These are phyloP conservation scores for Augochlora pura DNA, from an alignment of 1,140 invertebrate species.

Conservation along the genomic window DNA sequence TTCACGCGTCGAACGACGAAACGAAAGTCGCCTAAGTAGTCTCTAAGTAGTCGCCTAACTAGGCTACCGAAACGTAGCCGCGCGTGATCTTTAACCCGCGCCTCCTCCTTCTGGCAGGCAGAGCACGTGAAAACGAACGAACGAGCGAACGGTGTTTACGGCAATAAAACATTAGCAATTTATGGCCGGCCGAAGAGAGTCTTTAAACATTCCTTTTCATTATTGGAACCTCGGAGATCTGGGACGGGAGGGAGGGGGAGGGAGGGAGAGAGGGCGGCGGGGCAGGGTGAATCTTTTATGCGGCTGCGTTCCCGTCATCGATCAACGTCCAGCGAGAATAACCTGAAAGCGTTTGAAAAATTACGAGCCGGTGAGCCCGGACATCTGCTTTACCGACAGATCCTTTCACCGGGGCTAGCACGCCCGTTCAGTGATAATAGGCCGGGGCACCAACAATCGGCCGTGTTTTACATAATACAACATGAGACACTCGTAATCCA, in stretches of 20 bases:
- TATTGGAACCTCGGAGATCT: slow-evolving; percentile 33
- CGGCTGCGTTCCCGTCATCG: slow-evolving; percentile 52
- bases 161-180: slow-evolving; percentile 63
- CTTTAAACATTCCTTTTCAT: slow-evolving; percentile 57
- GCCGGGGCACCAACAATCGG: slow-evolving; percentile 40
- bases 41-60: not conserved
- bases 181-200: slow-evolving; percentile 52
- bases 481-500: slow-evolving; percentile 22
- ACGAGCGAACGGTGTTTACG: slow-evolving; percentile 23
- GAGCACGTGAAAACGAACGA: no score
- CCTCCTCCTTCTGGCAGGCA: no score
- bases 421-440: slow-evolving; percentile 45
- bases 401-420: slow-evolving; percentile 19
- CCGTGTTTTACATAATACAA: slow-evolving; percentile 37
- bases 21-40: not conserved
- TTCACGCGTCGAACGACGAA: not conserved
- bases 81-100: not conserved
- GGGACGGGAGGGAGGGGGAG: no score
- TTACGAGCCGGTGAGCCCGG: slow-evolving; percentile 31
- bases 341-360: slow-evolving; percentile 58
- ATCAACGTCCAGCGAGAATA: slow-evolving; percentile 61
- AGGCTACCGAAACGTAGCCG: not conserved
- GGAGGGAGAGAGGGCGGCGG: no score
- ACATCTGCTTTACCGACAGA: slow-evolving; percentile 48
- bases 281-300: slow-evolving; percentile 50